Base-by-base conservation (phyloP, 2,888 invertebrate genomes). In the Netelia virgata region DNA sequence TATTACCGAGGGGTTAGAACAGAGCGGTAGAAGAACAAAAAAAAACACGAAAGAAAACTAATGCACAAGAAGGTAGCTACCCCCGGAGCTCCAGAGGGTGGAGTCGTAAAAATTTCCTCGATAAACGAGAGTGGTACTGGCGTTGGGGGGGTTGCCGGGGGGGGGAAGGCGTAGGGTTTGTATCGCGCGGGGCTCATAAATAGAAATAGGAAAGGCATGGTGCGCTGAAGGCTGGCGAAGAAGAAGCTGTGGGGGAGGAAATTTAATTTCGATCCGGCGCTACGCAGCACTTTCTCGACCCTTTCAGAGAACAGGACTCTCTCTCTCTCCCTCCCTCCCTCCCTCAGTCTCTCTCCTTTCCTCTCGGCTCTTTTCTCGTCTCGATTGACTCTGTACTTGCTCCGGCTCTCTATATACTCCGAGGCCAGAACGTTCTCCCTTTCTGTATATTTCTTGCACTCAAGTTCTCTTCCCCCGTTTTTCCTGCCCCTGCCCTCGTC, bases 211-310 rank as follows among this genome's bases (percentile, higher is more conserved):
- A 78, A 72, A 53, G 79, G 76, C 11, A 68, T 55, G 82, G 53
- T 64, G 55, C 36, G 69, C 64, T 50, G 70, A 70, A 68, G 78
- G 78, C 70, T 28, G 69, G 50, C 5, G 47, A 70, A 47, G 57
- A 61, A 23, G 9, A 61, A 28, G 14, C 3, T 64, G 53, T 28
- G 69, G 43, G 43, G 68, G 72, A 47, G 74, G 78, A 75, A 84
- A 78, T 84, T 84, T 84, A 84, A 84, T 84, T 84, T 84, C 82
- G 84, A 84, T 82, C 75, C 74, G 64, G 50, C 50, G 69, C 78
- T 70, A 82, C 74, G 84, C 82, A 82, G 82, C 84, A 84, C 82
- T 82, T 84, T 82, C 78, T 75, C 70, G 70, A 79, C 74, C 82
- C 84, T 82, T 78, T 78, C 14, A 75, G 59, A 64, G 74, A 75